These are phyloP conservation scores for Ptyas mucosa DNA, from an alignment of 2,113 vertebrate species.

Conservation along the genomic window DNA sequence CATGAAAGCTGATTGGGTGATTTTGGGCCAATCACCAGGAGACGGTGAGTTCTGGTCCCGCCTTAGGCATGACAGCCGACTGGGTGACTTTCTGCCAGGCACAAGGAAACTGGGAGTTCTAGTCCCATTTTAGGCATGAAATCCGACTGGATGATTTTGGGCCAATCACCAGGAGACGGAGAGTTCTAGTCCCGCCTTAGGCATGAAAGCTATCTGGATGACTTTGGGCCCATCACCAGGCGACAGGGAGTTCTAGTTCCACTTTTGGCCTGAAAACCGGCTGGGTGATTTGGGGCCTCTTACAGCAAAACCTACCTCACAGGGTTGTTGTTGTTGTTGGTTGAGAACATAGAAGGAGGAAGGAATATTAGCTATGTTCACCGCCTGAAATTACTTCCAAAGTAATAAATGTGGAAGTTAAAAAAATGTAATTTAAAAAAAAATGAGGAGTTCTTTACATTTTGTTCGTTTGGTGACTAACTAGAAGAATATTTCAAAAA, in stretches of 20 bases:
- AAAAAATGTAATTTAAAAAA: no score
- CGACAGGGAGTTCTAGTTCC: background rate
- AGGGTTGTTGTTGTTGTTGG: no score
- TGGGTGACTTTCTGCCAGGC: no score
- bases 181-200: no score
- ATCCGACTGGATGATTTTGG: no score
- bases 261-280: fast-evolving
- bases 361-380: background rate
- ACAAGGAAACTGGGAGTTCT: background rate
- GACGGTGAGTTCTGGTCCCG: no score
- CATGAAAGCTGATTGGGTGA: no score
- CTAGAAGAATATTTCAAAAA: background rate
- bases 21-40: no score
- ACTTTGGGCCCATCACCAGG: background rate
- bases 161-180: no score
- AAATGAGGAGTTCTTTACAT: background rate
- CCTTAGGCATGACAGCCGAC: no score
- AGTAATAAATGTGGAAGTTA: background rate
- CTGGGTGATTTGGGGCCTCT: background rate
- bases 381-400: background rate
- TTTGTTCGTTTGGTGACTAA: background rate
- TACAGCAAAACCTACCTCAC: background rate
- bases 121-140: background rate
- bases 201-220: background rate
- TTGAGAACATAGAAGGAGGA: background rate